Conservation (phyloP, 1,140 invertebrate species). For the Proales similis region DNA sequence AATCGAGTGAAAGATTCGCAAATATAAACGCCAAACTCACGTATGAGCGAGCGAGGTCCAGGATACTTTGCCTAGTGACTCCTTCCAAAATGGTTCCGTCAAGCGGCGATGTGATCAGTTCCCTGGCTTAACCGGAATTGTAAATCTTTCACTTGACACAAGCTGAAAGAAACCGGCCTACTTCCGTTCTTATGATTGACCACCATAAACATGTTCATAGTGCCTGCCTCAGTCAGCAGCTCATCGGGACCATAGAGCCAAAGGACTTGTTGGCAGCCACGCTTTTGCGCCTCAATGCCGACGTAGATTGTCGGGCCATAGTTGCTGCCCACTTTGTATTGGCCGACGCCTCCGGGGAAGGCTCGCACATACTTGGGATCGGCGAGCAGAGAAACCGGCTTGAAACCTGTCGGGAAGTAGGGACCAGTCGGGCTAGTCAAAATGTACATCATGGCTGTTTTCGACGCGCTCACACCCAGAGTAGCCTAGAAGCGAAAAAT, state of each 20-base stretch:
- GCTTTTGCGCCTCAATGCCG: conserved; percentile 65
- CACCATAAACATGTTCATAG: conserved; percentile 95
- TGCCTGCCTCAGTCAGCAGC: conserved; percentile 90
- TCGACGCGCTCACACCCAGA: conserved; percentile 74
- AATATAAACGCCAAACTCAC: conserved; percentile 44
- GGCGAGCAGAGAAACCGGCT: conserved; percentile 70
- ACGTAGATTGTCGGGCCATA: conserved; percentile 59
- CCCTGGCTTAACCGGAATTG: conserved; percentile 64
- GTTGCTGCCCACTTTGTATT: conserved; percentile 78
- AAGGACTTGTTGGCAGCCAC: conserved; percentile 85
- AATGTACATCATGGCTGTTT: conserved; percentile 77
- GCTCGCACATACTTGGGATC: conserved; percentile 74
- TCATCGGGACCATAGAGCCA: conserved; percentile 93
- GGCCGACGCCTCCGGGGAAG: conserved; percentile 90
- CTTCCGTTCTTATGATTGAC: conserved; percentile 81
- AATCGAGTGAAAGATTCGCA: background rate
- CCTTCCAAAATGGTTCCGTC: conserved; percentile 75
- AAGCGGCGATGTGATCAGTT: conserved; percentile 83
- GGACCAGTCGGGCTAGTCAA: conserved; percentile 84
- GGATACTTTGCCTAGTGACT: conserved; percentile 76
- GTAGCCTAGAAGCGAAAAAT: conserved; percentile 62
- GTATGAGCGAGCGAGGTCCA: conserved; percentile 73
- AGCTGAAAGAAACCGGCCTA: conserved; percentile 50
- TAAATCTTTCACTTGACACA: background rate
- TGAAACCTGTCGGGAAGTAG: conserved; percentile 70